Evolutionary conservation across 1,140 invertebrate species (phyloP).

Genomic region (Pseudomyrmex dendroicus): DNA sequence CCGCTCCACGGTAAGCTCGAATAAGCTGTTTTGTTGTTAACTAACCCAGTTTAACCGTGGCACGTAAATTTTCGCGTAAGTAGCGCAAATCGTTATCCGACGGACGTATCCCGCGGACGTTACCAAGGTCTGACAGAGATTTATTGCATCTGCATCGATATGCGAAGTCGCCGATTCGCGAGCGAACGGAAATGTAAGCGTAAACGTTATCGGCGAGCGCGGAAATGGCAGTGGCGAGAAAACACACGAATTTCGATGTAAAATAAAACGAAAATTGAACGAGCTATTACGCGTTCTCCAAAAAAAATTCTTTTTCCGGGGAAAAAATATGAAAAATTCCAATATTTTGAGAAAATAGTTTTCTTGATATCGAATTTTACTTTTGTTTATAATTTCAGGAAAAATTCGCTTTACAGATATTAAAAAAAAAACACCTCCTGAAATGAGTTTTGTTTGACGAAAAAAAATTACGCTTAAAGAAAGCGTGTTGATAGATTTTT

Average conservation of each 20-base stretch:
- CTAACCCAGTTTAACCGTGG: conserved; percentile 33
- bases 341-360: neutral
- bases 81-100: conserved; percentile 50
- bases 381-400: no score
- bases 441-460: neutral
- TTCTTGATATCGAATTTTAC: neutral
- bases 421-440: neutral
- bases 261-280: conserved; percentile 31
- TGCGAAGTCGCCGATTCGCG: conserved; percentile 30
- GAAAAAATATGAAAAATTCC: neutral
- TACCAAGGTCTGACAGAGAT: conserved; percentile 37
- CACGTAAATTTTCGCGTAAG: conserved; percentile 38
- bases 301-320: neutral
- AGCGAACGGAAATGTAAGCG: conserved; percentile 40
- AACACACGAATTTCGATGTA: conserved; percentile 21
- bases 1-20: neutral
- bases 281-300: neutral
- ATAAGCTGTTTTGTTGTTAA: conserved; percentile 33
- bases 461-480: neutral
- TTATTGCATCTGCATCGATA: conserved; percentile 51
- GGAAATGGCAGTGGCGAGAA: conserved; percentile 40
- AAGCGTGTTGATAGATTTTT: neutral
- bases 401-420: no score
- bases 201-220: conserved; percentile 44
- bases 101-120: conserved; percentile 6